phyloP scores from a whole-genome alignment of 2,797 vertebrate genomes.

The Acanthiza pusilla region DNA sequence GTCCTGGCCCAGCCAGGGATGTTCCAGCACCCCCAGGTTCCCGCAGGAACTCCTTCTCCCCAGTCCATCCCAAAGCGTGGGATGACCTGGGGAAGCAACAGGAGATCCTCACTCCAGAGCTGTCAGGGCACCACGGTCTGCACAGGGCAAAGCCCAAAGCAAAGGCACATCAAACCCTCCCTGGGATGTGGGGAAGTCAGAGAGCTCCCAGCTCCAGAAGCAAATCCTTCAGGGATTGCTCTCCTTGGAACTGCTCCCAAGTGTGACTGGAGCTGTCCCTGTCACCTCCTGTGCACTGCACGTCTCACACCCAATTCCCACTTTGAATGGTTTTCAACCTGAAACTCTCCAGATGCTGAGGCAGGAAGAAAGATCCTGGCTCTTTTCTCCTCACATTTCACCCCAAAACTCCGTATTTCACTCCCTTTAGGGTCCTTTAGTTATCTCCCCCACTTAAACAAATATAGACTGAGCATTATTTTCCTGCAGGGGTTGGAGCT shows the following conservation, averaged over 20 bases:
- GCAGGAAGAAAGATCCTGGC: neutral
- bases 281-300: neutral
- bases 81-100: neutral
- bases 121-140: accelerated
- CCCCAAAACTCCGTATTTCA: neutral
- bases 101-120: neutral
- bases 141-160: neutral
- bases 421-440: neutral
- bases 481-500: conserved; percentile 17
- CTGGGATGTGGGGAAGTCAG: neutral
- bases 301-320: neutral
- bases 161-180: too few species aligned
- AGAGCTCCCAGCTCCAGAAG: neutral
- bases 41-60: neutral
- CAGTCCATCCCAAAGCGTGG: neutral
- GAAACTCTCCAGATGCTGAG: neutral
- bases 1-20: neutral
- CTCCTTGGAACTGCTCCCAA: neutral
- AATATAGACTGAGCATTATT: neutral
- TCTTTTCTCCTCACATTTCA: neutral
- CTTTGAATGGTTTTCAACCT: neutral
- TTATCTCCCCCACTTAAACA: neutral
- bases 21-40: neutral
- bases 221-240: neutral
- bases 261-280: neutral